A percentile compares a stretch with the other conserved stretches of the same genome.
Conservation (phyloP, 1,140 invertebrate genomes). For the Acromyrmex echinatior region DNA sequence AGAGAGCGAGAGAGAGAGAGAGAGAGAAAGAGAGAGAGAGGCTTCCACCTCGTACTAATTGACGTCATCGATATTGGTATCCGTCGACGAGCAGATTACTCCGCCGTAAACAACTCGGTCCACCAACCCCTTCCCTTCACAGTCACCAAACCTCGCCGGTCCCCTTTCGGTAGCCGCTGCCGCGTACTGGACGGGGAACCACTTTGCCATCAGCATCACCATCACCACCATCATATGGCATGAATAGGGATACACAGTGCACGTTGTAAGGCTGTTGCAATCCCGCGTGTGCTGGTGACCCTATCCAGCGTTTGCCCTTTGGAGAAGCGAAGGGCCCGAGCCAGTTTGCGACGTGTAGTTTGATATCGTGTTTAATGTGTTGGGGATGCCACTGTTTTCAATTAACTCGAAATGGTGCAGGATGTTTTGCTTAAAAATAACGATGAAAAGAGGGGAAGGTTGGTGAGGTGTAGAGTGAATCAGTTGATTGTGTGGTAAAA, state of each 20-base stretch:
- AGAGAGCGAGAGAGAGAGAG: conserved; percentile 61
- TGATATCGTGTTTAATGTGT: conserved; percentile 60
- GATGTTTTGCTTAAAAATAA: conserved; percentile 38
- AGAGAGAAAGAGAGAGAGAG: conserved; percentile 62
- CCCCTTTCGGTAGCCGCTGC: conserved; percentile 55
- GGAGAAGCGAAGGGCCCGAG: conserved; percentile 41
- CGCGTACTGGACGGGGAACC: conserved; percentile 66
- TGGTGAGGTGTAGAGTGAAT: not conserved
- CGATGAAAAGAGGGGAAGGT: not conserved
- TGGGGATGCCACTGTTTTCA: conserved; percentile 59
- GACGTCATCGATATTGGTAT: conserved; percentile 87
- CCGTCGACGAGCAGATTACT: conserved; percentile 86
- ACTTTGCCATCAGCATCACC: conserved; percentile 74
- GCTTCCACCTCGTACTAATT: conserved; percentile 84
- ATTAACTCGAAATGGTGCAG: conserved; percentile 45
- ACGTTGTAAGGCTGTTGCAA: conserved; percentile 44
- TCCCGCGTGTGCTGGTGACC: conserved; percentile 27
- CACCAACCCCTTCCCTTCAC: conserved; percentile 52
- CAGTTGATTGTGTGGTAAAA: conserved; percentile 25
- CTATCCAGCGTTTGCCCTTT: conserved; percentile 38
- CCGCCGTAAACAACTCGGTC: conserved; percentile 86
- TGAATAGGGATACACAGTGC: conserved; percentile 60
- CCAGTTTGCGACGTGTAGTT: conserved; percentile 60
- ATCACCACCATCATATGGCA: conserved; percentile 47
- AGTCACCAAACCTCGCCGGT: conserved; percentile 61